Evolutionary conservation across 1,140 invertebrate species (phyloP), one percentile per base, ranked within the genome.

Genomic region (Drosophila subpulchrella): DNA sequence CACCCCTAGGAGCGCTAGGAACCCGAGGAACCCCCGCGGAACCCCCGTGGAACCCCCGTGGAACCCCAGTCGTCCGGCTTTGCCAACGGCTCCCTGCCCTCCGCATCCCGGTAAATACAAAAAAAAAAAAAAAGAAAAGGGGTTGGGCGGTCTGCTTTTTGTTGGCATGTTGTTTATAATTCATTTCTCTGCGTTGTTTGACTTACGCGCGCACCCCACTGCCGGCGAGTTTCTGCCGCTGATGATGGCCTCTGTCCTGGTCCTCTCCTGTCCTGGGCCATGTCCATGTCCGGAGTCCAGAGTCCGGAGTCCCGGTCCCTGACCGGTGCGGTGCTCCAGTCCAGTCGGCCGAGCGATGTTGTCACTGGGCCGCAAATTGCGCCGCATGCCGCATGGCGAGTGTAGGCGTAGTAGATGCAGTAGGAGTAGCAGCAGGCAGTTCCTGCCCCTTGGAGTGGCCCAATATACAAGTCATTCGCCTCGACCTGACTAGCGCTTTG

Each of bases 121-220:
- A 20, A 20, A 20, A 20, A 20, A 20, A 12, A n/a, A n/a, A 1
- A 4, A 47, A 13, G 20, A 20, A 3, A 12, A n/a, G 58, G 59
- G 41, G 59, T 27, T 30, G 58, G 6, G 15, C 11, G 47, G 47
- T n/a, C 47, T 27, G 47, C 17, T 70, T 85, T 85, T 85, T 85
- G 84, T 78, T 89, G 84, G 84, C 85, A 89, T 89, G 84, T 89
- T 89, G 76, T 89, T 89, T 89, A 89, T 89, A 89, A 89, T 89
- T 89, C 84, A 89, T 89, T 89, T 89, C 80, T 73, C 86, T 83
- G 80, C 84, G 84, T 81, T 89, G 84, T 89, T 89, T 89, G 84
- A 89, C 84, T 89, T 89, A 77, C 80, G 75, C 80, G 75, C 68
- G 74, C 44, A 32, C 32, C 60, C 60, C 17, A 15, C 13, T 38